A percentile compares a stretch with the other conserved stretches of the same genome.
phyloP scores from a whole-genome alignment of 2,888 invertebrate species.

The Drosophila yooni region DNA sequence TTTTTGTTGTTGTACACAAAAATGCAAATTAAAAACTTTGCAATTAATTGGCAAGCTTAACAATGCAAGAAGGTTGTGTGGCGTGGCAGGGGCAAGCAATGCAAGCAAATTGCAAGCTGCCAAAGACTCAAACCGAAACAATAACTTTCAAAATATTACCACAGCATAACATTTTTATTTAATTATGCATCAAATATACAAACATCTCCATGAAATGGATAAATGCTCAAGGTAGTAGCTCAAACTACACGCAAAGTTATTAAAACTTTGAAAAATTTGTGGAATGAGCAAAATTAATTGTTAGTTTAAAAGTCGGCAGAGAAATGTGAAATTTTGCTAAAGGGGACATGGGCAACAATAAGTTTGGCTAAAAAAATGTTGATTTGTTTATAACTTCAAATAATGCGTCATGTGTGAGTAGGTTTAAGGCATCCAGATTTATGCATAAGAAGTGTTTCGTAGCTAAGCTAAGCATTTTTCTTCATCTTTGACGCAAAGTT shows the following conservation, averaged over 20 bases:
- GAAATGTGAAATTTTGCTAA: neutral
- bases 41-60: constrained; percentile 55
- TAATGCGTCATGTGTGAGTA: neutral
- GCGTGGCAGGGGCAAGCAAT: neutral
- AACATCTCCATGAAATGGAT: neutral
- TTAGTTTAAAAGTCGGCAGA: neutral
- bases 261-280: neutral
- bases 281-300: neutral
- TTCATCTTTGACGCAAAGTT: neutral
- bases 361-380: neutral
- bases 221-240: neutral
- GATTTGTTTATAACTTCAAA: neutral
- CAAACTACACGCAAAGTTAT: constrained; percentile 12
- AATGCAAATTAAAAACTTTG: constrained; percentile 59
- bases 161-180: constrained; percentile 7
- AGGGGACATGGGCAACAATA: neutral
- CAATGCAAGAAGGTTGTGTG: constrained; percentile 8
- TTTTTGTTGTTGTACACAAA: constrained; percentile 39
- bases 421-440: neutral
- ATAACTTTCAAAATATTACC: constrained; percentile 33
- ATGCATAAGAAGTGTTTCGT: neutral
- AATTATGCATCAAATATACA: constrained; percentile 25
- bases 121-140: constrained; percentile 19
- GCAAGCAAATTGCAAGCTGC: neutral
- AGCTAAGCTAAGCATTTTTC: neutral